Evolutionary conservation across 2,797 vertebrate genomes (phyloP).

Genomic region (Galaxias olidus): DNA sequence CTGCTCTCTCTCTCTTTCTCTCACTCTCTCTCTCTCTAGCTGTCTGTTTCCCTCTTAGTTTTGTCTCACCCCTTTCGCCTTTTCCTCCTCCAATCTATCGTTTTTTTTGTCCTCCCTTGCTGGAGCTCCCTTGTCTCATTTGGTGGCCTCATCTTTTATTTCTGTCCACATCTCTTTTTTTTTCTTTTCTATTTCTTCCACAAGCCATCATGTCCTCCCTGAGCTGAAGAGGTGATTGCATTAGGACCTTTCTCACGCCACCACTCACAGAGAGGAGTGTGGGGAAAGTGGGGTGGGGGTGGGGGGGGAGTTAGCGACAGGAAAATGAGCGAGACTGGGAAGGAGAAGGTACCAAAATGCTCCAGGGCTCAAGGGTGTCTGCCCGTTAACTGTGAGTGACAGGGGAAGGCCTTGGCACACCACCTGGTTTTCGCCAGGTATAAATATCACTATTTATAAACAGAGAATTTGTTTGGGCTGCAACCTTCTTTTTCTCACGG

Average conservation of each 20-base stretch:
- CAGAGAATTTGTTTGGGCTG: conserved; percentile 14
- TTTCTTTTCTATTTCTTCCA: too few species aligned
- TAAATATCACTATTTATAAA: not conserved
- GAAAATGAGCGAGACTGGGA: conserved; percentile 26
- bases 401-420: conserved; percentile 30
- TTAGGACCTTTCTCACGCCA: conserved; percentile 33
- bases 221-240: conserved; percentile 49
- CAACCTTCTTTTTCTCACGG: not conserved
- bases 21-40: not conserved
- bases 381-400: conserved; percentile 43
- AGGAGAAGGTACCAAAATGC: conserved; percentile 32
- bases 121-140: not conserved
- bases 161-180: too few species aligned
- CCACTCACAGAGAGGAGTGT: conserved; percentile 22
- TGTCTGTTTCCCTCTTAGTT: not conserved
- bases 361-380: conserved; percentile 29
- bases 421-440: conserved; percentile 14
- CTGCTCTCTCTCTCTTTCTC: not conserved
- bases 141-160: conserved; percentile 11
- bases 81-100: conserved; percentile 3
- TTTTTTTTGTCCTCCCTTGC: not conserved
- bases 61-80: not conserved
- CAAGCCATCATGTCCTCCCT: not conserved
- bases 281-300: conserved; percentile 10
- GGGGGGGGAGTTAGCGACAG: conserved; percentile 19